phyloP scores from a whole-genome alignment of 1,140 invertebrate genomes.

The Heterodera schachtii region DNA sequence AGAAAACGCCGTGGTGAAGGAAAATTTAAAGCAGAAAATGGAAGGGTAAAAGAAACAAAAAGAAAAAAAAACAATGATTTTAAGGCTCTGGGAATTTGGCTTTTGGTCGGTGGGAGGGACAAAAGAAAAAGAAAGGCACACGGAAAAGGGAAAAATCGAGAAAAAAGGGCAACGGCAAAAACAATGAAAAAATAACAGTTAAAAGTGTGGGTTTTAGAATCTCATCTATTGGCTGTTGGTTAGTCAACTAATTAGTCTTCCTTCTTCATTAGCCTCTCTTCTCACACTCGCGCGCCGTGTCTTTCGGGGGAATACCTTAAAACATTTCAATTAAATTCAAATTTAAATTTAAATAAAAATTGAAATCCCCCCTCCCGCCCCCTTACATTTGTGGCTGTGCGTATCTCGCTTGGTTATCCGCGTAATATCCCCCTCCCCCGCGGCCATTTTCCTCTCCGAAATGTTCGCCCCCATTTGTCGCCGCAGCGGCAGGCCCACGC shows the following conservation, averaged over 20 bases:
- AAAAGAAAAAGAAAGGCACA: background rate
- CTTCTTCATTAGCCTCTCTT: background rate
- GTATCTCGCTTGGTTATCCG: conserved; percentile 32
- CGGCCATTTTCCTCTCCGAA: conserved; percentile 12
- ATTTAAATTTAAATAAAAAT: conserved; percentile 2
- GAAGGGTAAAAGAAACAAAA: background rate
- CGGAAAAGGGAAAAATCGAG: background rate
- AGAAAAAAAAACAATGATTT: background rate
- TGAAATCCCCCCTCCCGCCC: no score
- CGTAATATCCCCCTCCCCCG: conserved; percentile 22
- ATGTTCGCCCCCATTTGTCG: background rate
- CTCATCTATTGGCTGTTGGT: background rate
- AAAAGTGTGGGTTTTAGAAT: background rate
- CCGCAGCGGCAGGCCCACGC: conserved; percentile 2
- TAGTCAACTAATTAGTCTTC: background rate
- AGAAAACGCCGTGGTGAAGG: background rate
- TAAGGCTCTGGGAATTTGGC: background rate
- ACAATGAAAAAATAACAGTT: no score
- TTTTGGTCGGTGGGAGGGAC: background rate
- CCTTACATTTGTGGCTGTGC: conserved; percentile 38
- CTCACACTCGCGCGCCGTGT: conserved; percentile 29
- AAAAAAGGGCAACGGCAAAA: no score
- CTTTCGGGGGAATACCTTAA: conserved; percentile 33
- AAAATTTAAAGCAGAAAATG: background rate
- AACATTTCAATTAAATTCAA: background rate